phyloP scores from a whole-genome alignment of 1,140 invertebrate species.

The Paraescarpia echinospica region DNA sequence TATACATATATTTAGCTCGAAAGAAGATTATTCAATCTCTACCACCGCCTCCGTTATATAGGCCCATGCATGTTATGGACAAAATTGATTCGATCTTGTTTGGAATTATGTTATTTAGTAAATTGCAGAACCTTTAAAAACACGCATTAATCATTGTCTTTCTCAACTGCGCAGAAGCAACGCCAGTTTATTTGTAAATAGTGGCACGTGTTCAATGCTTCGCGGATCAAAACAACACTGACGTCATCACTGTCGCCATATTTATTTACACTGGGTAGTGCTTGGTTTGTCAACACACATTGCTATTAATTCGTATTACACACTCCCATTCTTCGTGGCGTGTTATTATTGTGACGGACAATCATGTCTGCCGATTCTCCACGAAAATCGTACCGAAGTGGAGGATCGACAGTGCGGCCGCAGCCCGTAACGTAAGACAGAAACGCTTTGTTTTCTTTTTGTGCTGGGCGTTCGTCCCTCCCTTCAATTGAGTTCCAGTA shows the following conservation, averaged over 20 bases:
- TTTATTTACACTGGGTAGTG: not conserved
- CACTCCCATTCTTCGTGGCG: conserved; percentile 3
- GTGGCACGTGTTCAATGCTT: not conserved
- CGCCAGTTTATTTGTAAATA: not conserved
- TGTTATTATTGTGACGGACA: not conserved
- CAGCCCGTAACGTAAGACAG: conserved; percentile 72
- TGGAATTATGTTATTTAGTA: too few relatives aligned
- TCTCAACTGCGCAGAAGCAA: not conserved
- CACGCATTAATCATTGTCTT: too few relatives aligned
- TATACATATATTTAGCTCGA: too few relatives aligned
- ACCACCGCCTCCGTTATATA: too few relatives aligned
- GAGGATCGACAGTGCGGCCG: conserved; percentile 75
- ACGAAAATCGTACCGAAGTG: conserved; percentile 60
- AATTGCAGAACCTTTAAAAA: too few relatives aligned
- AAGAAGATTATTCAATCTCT: too few relatives aligned
- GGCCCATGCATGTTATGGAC: too few relatives aligned
- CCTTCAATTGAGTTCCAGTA: too few relatives aligned
- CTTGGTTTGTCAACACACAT: not conserved
- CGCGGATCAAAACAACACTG: not conserved
- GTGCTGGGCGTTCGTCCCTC: too few relatives aligned
- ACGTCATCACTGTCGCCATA: conserved; percentile 11
- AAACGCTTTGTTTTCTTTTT: conserved; percentile 1
- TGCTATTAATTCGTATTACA: not conserved
- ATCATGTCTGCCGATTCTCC: conserved; percentile 79
- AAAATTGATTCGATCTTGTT: too few relatives aligned